Evolutionary conservation across 2,113 vertebrate species (phyloP), one percentile per base, ranked within the genome.

Genomic region (Petrocephalus microphthalmus): DNA sequence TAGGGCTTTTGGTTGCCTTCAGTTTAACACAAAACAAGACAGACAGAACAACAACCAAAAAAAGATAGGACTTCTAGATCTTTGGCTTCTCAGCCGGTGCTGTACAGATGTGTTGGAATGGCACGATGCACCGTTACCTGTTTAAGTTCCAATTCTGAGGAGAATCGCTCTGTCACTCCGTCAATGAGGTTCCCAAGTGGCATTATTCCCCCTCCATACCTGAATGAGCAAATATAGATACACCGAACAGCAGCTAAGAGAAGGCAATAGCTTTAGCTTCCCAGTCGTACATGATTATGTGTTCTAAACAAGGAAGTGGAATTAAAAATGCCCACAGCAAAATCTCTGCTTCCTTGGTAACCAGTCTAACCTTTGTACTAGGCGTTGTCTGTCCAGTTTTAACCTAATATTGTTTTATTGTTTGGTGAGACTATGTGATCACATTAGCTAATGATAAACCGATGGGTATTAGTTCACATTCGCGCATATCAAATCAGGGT

Each of bases 81-180:
- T 10, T 49, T 49, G 45, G 7, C 42, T 49, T 47, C 37, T 49
- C 22, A 10, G 11, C 37, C 17, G 19, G 78, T 20, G 78, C 7
- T 45, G 10, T 13, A 83, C 5, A 89, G 29, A 49, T 25, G 19
- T 33, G 45, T 42, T 29, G 20, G 1, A 29, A 10, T 15, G 57
- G 42, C 20, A 22, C 3, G 4, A 37, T 7, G 42, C 2, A 8
- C 53, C 82, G 93, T 96, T 93, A 99, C 98, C 98, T 98, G 94
- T 0, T 94, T 37, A 71, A 98, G 95, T 85, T 99, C 97, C 17
- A 94, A 96, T 0, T 95, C 91, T 0, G 95, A 91, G 25, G 96
- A 94, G 86, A 99, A 99, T n/a, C 97, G 93, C 42, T 92, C 89
- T 0, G 96, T 96, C 89, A 98, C 96, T 0, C 42, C n/a, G 0